Evolutionary conservation across 2,113 vertebrate species (phyloP), one percentile per base, ranked within the genome.

Genomic region (Laticauda colubrina): DNA sequence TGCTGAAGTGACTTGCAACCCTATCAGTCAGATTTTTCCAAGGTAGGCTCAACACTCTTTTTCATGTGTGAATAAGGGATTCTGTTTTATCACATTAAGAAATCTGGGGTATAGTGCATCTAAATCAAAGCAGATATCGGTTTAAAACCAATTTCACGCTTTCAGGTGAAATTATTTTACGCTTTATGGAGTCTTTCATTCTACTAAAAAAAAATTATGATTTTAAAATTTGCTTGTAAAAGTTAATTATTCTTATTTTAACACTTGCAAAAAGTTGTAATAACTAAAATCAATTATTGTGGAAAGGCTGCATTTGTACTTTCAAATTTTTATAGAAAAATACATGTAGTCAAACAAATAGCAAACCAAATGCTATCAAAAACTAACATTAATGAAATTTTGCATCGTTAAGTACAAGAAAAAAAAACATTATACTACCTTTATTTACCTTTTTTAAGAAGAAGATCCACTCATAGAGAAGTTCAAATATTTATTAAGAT

Each of bases 21-120:
- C 89, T 39, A 56, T 86, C 88, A 87, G 87, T 0, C 0, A 56
- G 90, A 90, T 95, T 96, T 95, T 94, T 91, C 96, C 95, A 97
- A 95, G 94, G 90, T 92, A 93, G 93, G 88, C 94, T 91, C 5
- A 69, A 95, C 69, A 5, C 18, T 91, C 89, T 61, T 94, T 89
- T 94, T 54, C 45, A 59, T 88, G 34, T 54, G 18, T 94, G 92
- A 86, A 91, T 94, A 95, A 96, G 89, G 18, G 91, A 64, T 94
- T 94, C 87, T 92, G 55, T 92, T 96, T 97, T 91, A 51, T 91
- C 26, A 7, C 90, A 96, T 0, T 91, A 61, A 93, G 43, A 85
- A 96, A 92, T 93, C 1, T 93, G n/a, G 92, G 89, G 85, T 34
- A 8, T 55, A 88, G 29, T n/a, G 2, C 3, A 23, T 56, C n/a